A percentile compares a stretch with the other conserved stretches of the same genome.
Conservation (phyloP, 2,888 invertebrate species). For the Melieria picta region DNA sequence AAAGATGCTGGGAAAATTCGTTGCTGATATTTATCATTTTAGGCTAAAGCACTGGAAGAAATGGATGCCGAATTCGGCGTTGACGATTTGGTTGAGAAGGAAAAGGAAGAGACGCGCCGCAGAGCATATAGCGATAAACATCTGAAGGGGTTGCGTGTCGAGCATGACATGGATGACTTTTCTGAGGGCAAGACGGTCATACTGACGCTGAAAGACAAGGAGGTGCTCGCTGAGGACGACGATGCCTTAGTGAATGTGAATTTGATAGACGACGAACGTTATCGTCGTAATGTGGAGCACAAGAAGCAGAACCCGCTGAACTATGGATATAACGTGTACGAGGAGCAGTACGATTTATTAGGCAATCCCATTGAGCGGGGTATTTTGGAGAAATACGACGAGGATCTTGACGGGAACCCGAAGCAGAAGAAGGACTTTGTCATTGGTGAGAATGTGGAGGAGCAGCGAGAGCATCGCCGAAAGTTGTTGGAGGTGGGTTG, state of each 20-base stretch:
- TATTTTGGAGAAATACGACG: conserved; percentile 92
- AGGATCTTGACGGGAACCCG: conserved; percentile 73
- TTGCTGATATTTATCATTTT: conserved; percentile 35
- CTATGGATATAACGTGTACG: conserved; percentile 88
- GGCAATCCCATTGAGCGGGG: conserved; percentile 73
- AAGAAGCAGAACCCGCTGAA: conserved; percentile 83
- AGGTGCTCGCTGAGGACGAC: conserved; percentile 84
- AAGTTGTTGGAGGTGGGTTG: conserved; percentile 55
- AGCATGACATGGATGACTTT: conserved; percentile 79
- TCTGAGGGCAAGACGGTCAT: conserved; percentile 86
- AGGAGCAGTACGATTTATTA: conserved; percentile 76
- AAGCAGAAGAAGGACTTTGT: conserved; percentile 76
- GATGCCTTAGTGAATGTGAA: conserved; percentile 94
- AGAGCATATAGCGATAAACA: conserved; percentile 76
- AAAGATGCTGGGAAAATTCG: not conserved
- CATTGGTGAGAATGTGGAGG: conserved; percentile 75
- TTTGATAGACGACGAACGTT: conserved; percentile 84
- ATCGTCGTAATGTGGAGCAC: conserved; percentile 84
- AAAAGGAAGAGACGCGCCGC: conserved; percentile 70
- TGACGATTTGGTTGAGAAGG: conserved; percentile 83
- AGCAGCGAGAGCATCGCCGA: conserved; percentile 69
- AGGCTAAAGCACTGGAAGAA: conserved; percentile 94
- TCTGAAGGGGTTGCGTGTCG: conserved; percentile 84
- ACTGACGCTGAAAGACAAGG: conserved; percentile 93
- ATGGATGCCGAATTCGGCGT: conserved; percentile 96